Percentiles rank a stretch among this genome's conserved stretches.
Conservation (phyloP, 2,888 invertebrate species). For the Machimus rusticus region DNA sequence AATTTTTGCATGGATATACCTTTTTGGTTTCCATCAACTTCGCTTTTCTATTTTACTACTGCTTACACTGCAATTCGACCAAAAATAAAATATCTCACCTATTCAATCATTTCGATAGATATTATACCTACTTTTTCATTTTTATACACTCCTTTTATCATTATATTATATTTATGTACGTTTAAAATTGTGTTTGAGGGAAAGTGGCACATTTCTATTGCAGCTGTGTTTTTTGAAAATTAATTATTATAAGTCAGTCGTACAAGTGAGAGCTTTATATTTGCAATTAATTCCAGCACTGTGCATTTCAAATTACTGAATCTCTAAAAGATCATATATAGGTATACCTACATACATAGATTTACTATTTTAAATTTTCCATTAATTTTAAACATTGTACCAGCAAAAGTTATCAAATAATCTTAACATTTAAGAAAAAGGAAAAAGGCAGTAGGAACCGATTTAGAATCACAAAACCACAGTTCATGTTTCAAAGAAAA, state of each 20-base stretch:
- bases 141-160: neutral
- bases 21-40: neutral
- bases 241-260: neutral
- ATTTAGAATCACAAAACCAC: neutral
- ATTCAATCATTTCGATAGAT: neutral
- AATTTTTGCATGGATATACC: conserved; percentile 1
- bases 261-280: neutral
- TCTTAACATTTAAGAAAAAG: no score
- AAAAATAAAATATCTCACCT: neutral
- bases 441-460: neutral
- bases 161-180: neutral
- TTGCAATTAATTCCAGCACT: no score
- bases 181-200: neutral
- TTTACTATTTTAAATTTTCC: no score
- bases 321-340: no score
- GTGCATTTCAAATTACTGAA: no score
- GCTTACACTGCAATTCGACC: neutral
- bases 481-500: no score
- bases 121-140: conserved; percentile 4
- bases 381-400: no score
- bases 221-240: conserved; percentile 23
- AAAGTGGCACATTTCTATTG: neutral
- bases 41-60: neutral
- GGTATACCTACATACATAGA: no score
- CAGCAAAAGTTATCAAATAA: no score